A percentile compares a stretch with the other conserved stretches of the same genome.
These are phyloP conservation scores for Periophthalmus magnuspinnatus DNA, from an alignment of 2,797 vertebrate genomes.

Conservation along the genomic window DNA sequence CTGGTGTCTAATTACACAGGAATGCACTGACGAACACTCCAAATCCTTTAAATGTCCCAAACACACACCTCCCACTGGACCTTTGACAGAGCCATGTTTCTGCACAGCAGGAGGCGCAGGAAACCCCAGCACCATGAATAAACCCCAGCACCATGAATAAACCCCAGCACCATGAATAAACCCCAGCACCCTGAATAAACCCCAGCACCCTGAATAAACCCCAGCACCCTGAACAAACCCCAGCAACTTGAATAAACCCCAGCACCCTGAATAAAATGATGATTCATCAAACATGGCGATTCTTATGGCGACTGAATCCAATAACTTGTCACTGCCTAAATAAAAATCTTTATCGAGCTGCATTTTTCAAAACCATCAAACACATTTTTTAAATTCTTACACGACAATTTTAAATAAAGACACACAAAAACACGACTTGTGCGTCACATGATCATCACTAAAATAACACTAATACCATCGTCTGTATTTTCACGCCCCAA, in stretches of 20 bases:
- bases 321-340: too few relatives aligned
- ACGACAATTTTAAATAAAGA: too few relatives aligned
- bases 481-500: not conserved
- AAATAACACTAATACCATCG: too few relatives aligned
- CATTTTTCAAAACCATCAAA: too few relatives aligned
- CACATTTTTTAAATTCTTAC: too few relatives aligned
- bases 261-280: not conserved
- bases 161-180: too few relatives aligned
- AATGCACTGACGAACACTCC: conserved; percentile 70
- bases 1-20: conserved; percentile 78
- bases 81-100: conserved; percentile 64
- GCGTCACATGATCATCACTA: too few relatives aligned
- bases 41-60: conserved; percentile 77
- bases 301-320: too few relatives aligned
- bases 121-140: conserved; percentile 46
- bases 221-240: conserved; percentile 42
- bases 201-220: conserved; percentile 25
- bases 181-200: conserved; percentile 36
- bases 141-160: conserved; percentile 30
- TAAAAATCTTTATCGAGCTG: too few relatives aligned
- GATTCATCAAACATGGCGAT: not conserved
- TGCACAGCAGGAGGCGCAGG: conserved; percentile 35
- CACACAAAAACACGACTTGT: too few relatives aligned
- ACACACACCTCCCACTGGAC: conserved; percentile 56
- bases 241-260: too few relatives aligned